phyloP scores from a whole-genome alignment of 2,113 vertebrate genomes.

The Semnornis frantzii region DNA sequence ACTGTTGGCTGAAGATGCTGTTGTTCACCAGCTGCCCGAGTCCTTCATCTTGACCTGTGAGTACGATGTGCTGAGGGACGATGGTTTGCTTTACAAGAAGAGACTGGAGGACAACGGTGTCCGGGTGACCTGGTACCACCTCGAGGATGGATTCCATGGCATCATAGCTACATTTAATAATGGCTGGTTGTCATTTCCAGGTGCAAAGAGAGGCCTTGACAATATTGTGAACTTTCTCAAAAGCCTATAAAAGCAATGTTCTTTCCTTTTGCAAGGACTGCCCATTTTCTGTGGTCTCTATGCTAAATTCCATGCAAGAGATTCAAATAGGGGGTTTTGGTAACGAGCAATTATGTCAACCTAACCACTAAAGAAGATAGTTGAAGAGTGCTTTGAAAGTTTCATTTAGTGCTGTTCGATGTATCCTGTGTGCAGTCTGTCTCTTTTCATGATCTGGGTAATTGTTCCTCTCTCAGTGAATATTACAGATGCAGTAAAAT shows the following conservation, averaged over 20 bases:
- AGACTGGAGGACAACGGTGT: constrained; percentile 79
- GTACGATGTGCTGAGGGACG: constrained; percentile 82
- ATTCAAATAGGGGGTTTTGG: background rate
- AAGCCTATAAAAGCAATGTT: constrained; percentile 19
- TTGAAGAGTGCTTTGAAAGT: background rate
- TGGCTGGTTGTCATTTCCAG: constrained; percentile 68
- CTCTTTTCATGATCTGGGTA: background rate
- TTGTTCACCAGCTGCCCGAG: constrained; percentile 71
- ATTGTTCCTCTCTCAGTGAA: background rate
- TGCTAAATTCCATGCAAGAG: background rate
- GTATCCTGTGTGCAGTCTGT: background rate
- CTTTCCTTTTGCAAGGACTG: background rate
- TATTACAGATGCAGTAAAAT: background rate
- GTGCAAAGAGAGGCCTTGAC: constrained; percentile 70
- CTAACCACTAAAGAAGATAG: background rate
- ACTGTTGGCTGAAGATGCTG: constrained; percentile 68
- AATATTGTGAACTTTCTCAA: constrained; percentile 74
- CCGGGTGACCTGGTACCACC: constrained; percentile 80
- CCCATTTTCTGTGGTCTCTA: background rate
- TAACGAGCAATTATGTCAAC: background rate
- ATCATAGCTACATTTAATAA: constrained; percentile 66
- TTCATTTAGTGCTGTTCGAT: background rate
- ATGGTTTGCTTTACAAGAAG: constrained; percentile 85
- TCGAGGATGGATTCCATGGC: constrained; percentile 83
- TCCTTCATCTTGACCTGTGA: constrained; percentile 87